Conservation (phyloP, 2,888 invertebrate genomes). For the Drosophila gaucha region DNA sequence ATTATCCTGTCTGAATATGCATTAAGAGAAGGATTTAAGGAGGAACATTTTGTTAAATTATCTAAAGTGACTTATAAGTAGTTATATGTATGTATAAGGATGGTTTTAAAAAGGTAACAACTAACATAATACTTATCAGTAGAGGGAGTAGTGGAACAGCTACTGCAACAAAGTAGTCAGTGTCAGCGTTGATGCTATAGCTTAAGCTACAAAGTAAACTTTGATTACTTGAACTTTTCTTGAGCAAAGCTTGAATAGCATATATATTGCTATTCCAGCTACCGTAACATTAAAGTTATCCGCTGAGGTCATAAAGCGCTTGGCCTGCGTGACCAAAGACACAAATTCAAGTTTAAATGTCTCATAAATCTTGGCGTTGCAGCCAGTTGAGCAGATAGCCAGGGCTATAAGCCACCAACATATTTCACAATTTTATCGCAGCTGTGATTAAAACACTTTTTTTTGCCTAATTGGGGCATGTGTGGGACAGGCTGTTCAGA, state of each 20-base stretch:
- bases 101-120: background rate
- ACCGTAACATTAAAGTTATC: conserved; percentile 4
- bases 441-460: conserved; percentile 52
- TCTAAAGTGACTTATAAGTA: no score
- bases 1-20: background rate
- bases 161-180: background rate
- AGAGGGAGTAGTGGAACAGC: background rate
- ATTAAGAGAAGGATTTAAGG: background rate
- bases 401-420: conserved; percentile 30
- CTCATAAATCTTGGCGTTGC: conserved; percentile 61
- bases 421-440: conserved; percentile 63
- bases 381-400: conserved; percentile 28
- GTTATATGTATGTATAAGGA: background rate
- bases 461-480: conserved; percentile 60
- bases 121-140: no score
- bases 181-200: background rate
- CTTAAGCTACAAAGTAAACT: background rate
- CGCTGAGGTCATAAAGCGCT: conserved; percentile 5
- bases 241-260: background rate
- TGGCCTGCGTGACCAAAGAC: conserved; percentile 50
- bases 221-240: background rate
- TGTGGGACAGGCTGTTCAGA: conserved; percentile 30
- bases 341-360: conserved; percentile 62
- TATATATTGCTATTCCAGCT: background rate
- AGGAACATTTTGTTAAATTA: background rate